Percentiles rank a stretch among this genome's conserved stretches.
Evolutionary conservation across 2,888 invertebrate species (phyloP).

Genomic region (Gandaritis pyraliata): DNA sequence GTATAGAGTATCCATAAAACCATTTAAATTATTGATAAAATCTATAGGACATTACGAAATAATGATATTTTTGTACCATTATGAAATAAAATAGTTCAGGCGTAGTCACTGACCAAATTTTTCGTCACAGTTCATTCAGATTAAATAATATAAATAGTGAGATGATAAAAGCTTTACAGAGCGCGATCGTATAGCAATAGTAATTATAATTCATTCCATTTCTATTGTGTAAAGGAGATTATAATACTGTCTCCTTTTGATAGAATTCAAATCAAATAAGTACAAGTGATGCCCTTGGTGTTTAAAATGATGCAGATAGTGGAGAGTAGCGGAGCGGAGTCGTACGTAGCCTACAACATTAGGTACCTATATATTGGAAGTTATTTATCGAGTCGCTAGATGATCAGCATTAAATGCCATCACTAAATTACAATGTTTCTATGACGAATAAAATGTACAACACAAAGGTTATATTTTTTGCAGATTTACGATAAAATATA

Average conservation of each 20-base stretch:
- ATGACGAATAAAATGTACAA: conserved; percentile 65
- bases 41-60: conserved; percentile 56
- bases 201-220: conserved; percentile 72
- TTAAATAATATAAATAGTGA: conserved; percentile 62
- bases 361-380: conserved; percentile 56
- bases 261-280: conserved; percentile 67
- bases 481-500: conserved; percentile 70
- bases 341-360: conserved; percentile 48
- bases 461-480: conserved; percentile 79
- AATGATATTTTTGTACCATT: conserved; percentile 79
- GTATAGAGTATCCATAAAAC: conserved; percentile 70
- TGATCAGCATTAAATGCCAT: conserved; percentile 72
- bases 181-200: conserved; percentile 59
- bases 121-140: conserved; percentile 54
- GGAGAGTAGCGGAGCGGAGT: conserved; percentile 51
- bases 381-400: conserved; percentile 69
- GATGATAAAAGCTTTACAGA: conserved; percentile 64
- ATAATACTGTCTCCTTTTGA: conserved; percentile 45
- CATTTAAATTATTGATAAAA: conserved; percentile 57
- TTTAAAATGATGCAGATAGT: conserved; percentile 64
- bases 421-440: conserved; percentile 64
- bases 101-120: conserved; percentile 70
- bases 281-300: conserved; percentile 80
- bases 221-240: conserved; percentile 54
- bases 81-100: conserved; percentile 65